phyloP scores from a whole-genome alignment of 1,140 invertebrate genomes.

The Macrotrachela quadricornifera region DNA sequence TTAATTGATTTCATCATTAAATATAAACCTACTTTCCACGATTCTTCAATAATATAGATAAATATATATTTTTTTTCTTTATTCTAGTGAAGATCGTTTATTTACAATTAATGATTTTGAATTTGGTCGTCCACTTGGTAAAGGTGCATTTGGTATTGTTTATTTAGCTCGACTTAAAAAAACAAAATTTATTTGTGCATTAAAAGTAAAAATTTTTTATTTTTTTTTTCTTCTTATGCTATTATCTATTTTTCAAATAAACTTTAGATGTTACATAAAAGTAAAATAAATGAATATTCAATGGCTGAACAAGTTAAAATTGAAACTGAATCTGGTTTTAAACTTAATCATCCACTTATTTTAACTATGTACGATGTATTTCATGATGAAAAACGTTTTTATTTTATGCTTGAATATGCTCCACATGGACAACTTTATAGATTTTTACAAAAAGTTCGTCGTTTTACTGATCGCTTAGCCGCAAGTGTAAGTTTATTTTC shows the following conservation, averaged over 20 bases:
- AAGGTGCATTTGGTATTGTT: slow-evolving; percentile 95
- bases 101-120: slow-evolving; percentile 60
- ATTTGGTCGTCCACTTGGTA: slow-evolving; percentile 71
- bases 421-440: slow-evolving; percentile 63
- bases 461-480: slow-evolving; percentile 25
- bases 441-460: slow-evolving; percentile 33
- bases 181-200: slow-evolving; percentile 68
- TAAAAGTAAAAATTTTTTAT: slow-evolving; percentile 41
- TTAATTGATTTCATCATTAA: no score
- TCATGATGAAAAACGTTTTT: slow-evolving; percentile 64
- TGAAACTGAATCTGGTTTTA: slow-evolving; percentile 68
- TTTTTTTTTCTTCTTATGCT: no score
- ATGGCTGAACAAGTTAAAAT: slow-evolving; percentile 76
- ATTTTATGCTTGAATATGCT: slow-evolving; percentile 78
- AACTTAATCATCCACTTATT: slow-evolving; percentile 62
- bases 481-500: slow-evolving; percentile 17
- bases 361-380: slow-evolving; percentile 69
- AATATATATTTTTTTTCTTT: no score
- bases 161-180: slow-evolving; percentile 79
- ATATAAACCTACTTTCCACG: no score
- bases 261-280: slow-evolving; percentile 54
- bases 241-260: slow-evolving; percentile 1
- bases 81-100: no score
- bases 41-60: no score
- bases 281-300: slow-evolving; percentile 57